Conservation (phyloP, 2,797 vertebrate genomes). For the Cygnus olor region DNA sequence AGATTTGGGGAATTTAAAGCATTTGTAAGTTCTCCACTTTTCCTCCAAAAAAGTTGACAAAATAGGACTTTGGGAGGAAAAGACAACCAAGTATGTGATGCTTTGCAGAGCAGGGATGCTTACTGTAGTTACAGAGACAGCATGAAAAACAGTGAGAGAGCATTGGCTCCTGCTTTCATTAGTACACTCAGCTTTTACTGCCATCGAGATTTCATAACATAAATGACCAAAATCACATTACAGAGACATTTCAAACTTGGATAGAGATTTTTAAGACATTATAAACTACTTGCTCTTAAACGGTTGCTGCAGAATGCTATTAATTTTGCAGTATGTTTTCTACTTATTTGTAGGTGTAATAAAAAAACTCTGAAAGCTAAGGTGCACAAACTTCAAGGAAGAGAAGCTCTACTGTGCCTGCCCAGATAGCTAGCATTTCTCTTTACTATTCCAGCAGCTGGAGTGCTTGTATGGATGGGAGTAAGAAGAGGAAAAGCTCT, state of each 20-base stretch:
- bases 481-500: neutral
- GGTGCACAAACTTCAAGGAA: neutral
- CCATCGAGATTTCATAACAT: neutral
- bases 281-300: neutral
- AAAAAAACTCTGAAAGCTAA: neutral
- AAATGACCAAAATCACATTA: neutral
- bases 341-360: neutral
- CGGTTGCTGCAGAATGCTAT: neutral
- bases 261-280: neutral
- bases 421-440: neutral
- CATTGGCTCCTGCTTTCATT: neutral
- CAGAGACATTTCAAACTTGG: neutral
- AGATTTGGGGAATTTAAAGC: neutral
- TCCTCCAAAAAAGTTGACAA: neutral
- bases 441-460: neutral
- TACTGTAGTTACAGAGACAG: neutral
- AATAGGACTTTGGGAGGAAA: neutral
- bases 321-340: neutral
- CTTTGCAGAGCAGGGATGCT: neutral
- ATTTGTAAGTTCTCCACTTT: neutral
- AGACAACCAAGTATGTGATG: neutral
- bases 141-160: neutral
- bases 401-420: neutral
- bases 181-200: neutral
- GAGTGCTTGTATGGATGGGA: neutral